Evolutionary conservation across 30 jellyfish, hydroid and myxozoan species (phyloP).

Genomic region (Turritopsis rubra): DNA sequence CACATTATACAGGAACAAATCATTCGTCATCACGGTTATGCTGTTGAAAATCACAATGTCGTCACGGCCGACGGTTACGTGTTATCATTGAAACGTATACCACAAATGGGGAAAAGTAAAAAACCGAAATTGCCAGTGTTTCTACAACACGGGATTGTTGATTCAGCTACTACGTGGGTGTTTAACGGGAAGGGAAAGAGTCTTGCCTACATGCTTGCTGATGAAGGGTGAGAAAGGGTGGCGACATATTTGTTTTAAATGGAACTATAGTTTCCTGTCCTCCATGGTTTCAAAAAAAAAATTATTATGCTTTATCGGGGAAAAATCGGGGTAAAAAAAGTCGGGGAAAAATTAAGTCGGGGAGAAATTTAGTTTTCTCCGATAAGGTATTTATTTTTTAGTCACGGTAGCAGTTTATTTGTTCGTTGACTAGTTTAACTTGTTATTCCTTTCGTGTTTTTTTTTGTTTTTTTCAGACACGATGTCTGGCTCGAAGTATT

Average conservation of each 20-base stretch:
- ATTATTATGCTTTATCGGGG: slow-evolving; percentile 93
- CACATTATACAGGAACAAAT: slow-evolving; percentile 43
- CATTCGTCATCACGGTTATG: slow-evolving; percentile 65
- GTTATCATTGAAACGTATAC: slow-evolving; percentile 62
- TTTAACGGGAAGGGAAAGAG: slow-evolving; percentile 59
- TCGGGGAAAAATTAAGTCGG: too few species aligned
- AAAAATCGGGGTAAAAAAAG: slow-evolving; percentile 93
- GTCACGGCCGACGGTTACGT: slow-evolving; percentile 63
- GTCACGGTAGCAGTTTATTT: too few species aligned
- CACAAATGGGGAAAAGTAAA: slow-evolving; percentile 4
- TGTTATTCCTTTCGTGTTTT: too few species aligned
- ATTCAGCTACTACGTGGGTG: slow-evolving; percentile 67
- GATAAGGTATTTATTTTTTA: too few species aligned
- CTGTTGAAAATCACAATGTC: slow-evolving; percentile 64
- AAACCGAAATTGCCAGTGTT: slow-evolving; percentile 54
- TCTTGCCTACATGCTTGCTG: slow-evolving; percentile 78
- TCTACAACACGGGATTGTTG: slow-evolving; percentile 77
- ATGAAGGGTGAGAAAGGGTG: slow-evolving; percentile 33
- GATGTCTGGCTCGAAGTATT: too few species aligned
- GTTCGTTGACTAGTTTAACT: too few species aligned
- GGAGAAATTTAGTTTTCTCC: too few species aligned
- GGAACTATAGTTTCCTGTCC: neutral
- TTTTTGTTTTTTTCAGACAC: too few species aligned
- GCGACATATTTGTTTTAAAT: neutral
- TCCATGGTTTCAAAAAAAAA: too few species aligned